Base-by-base conservation (phyloP, 2,113 vertebrate species). In the Elanoides forficatus region DNA sequence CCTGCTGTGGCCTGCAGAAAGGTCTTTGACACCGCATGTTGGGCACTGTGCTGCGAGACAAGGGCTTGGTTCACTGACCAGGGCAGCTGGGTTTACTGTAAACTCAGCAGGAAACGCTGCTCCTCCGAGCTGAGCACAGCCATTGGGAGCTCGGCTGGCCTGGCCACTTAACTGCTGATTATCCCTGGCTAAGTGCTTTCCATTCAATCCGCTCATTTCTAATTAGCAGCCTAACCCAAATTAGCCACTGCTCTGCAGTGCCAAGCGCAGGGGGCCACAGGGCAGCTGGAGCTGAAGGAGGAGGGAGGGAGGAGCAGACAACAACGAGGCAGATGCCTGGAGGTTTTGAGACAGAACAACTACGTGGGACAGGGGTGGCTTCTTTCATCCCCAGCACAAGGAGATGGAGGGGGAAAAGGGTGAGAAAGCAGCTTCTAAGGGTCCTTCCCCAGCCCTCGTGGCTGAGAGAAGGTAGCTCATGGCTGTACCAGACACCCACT, bases 151-250 rank as follows among this genome's bases (percentile, higher is more conserved):
- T 95, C 8, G 45, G 82, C 78, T 83, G 74, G 89, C 67, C 89
- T 83, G 80, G 87, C 83, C 91, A 81, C 86, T 96, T 97, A 96
- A 91, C 95, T 93, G 83, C 85, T 97, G 87, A 97, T 97, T 97
- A 97, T 97, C 96, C 91, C 88, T 88, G 83, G 66, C 91, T 96
- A 96, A 96, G 53, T 92, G 91, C 86, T 97, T 93, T 93, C 88
- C 11, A 1, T 75, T 94, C 82, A 88, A 86, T 93, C 90, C 11
- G 30, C 87, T 97, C 81, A 81, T 94, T 97, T 95, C 86, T 95
- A 96, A 97, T 97, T 97, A 97, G 93, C 95, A 92, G 93, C 86
- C 88, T 97, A 97, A 97, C 92, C 78, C 93, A 96, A 97, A 97
- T 96, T 94, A 98, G 85, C 67, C 66, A 81, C 78, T 63, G 66